phyloP scores from a whole-genome alignment of 2,797 vertebrate genomes.

The Morus bassanus region DNA sequence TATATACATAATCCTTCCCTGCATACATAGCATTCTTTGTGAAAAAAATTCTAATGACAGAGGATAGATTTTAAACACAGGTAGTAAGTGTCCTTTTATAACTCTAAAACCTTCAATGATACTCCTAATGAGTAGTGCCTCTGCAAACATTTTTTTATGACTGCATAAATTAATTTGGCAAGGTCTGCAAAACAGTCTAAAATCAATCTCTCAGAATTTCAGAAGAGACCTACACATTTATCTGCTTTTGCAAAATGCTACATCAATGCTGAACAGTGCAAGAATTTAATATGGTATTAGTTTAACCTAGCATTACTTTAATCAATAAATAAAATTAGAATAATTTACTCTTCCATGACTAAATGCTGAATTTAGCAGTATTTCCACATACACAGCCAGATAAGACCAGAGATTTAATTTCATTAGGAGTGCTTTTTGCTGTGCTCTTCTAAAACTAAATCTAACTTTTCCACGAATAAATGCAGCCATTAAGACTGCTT shows the following conservation, averaged over 20 bases:
- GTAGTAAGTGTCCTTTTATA: background rate
- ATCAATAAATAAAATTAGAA: conserved; percentile 62
- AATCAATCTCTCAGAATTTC: background rate
- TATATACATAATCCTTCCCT: background rate
- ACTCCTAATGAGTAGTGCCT: background rate
- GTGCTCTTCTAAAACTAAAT: background rate
- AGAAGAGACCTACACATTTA: background rate
- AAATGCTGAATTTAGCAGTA: conserved; percentile 52
- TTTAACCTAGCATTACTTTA: conserved; percentile 22
- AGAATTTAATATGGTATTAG: conserved; percentile 25
- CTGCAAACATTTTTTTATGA: background rate
- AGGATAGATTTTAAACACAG: background rate
- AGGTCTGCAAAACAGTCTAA: background rate
- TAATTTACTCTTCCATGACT: conserved; percentile 31
- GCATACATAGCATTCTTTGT: background rate
- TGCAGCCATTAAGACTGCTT: background rate
- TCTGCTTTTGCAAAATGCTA: background rate
- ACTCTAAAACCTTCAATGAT: background rate
- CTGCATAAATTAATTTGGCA: background rate
- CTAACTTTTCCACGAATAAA: background rate
- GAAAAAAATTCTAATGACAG: background rate
- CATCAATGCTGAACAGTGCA: background rate
- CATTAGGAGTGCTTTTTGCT: conserved; percentile 26
- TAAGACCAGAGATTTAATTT: conserved; percentile 28
- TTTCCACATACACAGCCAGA: background rate